Evolutionary conservation across 2,797 vertebrate species (phyloP).

Genomic region (Bradypus variegatus): DNA sequence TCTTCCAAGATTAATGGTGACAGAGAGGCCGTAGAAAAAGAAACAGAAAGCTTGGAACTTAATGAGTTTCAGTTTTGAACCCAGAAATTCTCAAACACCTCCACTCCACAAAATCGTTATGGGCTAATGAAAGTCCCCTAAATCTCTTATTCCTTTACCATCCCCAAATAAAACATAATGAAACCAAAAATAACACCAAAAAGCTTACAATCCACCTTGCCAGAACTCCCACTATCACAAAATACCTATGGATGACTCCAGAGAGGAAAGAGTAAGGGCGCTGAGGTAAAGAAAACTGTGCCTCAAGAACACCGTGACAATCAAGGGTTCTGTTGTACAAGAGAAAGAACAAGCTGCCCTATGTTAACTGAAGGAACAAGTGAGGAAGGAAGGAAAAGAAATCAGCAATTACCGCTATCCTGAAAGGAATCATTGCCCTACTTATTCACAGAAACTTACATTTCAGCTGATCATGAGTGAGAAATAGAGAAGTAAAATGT

Average conservation of each 20-base stretch:
- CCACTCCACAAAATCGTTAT: background rate
- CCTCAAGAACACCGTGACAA: background rate
- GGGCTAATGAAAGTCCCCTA: background rate
- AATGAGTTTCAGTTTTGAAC: conserved; percentile 5
- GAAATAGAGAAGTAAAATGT: conserved; percentile 28
- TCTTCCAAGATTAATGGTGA: background rate
- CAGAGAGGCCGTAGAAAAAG: background rate
- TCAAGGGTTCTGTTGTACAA: background rate
- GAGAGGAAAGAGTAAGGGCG: background rate
- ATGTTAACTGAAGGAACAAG: background rate
- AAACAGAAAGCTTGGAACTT: conserved; percentile 17
- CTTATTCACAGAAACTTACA: background rate
- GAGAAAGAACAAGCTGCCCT: background rate
- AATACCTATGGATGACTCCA: background rate
- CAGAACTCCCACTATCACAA: background rate
- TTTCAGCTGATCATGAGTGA: conserved; percentile 29
- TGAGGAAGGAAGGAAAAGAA: background rate
- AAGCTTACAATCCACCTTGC: background rate
- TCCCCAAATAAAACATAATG: background rate
- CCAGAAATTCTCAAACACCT: background rate
- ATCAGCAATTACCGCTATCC: background rate
- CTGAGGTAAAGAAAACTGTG: background rate
- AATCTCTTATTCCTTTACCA: background rate
- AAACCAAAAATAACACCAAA: background rate
- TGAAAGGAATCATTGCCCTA: conserved; percentile 31